These are phyloP conservation scores for Leptothorax acervorum DNA, from an alignment of 2,888 invertebrate species.

Conservation along the genomic window DNA sequence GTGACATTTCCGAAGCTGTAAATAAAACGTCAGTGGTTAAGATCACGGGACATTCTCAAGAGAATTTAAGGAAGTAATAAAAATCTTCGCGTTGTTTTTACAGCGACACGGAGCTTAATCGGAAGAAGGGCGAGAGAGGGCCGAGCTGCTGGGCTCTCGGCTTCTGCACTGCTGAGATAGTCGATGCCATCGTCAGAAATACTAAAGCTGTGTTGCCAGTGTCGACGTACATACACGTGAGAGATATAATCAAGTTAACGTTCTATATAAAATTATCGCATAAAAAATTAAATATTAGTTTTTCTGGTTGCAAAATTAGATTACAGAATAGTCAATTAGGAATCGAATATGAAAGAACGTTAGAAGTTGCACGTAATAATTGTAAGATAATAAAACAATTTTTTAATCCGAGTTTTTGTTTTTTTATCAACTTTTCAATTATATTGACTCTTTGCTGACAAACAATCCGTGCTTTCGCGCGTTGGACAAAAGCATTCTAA, in stretches of 20 bases:
- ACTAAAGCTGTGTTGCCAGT: conserved; percentile 84
- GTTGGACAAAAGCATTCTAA: conserved; percentile 16
- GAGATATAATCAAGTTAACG: conserved; percentile 5
- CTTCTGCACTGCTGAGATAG: conserved; percentile 84
- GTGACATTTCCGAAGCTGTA: conserved; percentile 79
- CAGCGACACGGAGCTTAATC: conserved; percentile 73
- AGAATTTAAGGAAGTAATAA: conserved; percentile 44
- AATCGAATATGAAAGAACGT: background rate
- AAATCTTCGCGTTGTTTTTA: conserved; percentile 28
- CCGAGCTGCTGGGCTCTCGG: conserved; percentile 86
- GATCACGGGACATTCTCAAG: conserved; percentile 3
- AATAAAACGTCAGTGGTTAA: conserved; percentile 74
- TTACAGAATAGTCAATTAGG: background rate
- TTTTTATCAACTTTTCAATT: background rate
- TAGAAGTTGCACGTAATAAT: background rate
- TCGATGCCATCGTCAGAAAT: conserved; percentile 85
- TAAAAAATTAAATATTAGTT: background rate
- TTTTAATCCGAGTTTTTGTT: background rate
- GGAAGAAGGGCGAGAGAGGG: conserved; percentile 76
- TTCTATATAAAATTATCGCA: conserved; percentile 15
- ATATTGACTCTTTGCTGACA: background rate
- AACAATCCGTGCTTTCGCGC: background rate
- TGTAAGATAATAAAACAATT: background rate
- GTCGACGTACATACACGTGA: conserved; percentile 85
- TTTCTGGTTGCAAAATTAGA: background rate